Base-by-base conservation (phyloP, 2,888 invertebrate genomes). In the Apamea crenata region DNA sequence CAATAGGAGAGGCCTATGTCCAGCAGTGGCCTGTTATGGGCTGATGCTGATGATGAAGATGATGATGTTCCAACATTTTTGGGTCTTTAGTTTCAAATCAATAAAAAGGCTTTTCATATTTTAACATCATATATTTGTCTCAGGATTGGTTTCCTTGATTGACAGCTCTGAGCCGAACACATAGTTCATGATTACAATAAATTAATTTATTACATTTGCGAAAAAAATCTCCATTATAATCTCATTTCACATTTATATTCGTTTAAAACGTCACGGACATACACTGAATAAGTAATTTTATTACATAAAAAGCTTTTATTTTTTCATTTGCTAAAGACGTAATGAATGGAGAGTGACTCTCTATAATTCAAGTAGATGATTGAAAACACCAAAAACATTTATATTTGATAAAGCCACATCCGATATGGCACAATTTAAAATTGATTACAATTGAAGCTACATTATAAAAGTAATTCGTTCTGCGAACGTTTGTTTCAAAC, bases 91-190 rank as follows among this genome's bases (percentile, higher is more conserved):
- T 44, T 63, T 40, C 16, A 3, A 1, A 14, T 25, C 47, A 87
- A 83, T 80, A 66, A 82, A 80, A 83, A 74, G 6, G 40, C 44
- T 1, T 59, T 67, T 66, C 21, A 73, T 86, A 88, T 88, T 91
- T 91, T 88, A 94, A 94, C 94, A 92, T 93, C 91, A 92, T 93
- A 93, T 93, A 94, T 93, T 94, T 93, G 88, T 91, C 86, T 92
- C 87, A 88, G 89, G 90, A 90, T 36, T 91, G 88, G 88, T 84
- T 87, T 86, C 87, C 82, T 89, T 88, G 87, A 91, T 88, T 90
- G 85, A 90, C 95, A 96, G 96, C 96, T 96, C 92, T 91, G 82
- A 96, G 96, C 96, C 93, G 94, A 92, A 93, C 92, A 94, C 93
- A 93, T 78, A 77, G 70, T 86, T 84, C 72, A 84, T 80, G 82